Evolutionary conservation across 2,797 vertebrate genomes (phyloP).

Genomic region (Diplodus puntazzo): DNA sequence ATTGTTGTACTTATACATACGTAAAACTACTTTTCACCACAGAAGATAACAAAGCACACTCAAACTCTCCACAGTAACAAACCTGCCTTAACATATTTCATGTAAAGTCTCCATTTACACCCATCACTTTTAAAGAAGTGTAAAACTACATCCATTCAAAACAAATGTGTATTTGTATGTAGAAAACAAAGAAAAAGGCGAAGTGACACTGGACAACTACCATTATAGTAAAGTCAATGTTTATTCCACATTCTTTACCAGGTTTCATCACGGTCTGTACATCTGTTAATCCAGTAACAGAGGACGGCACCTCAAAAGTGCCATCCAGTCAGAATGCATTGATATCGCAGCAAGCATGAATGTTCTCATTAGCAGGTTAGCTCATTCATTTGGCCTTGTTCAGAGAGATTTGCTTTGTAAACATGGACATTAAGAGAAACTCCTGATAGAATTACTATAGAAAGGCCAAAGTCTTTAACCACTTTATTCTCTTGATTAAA

Average conservation of each 20-base stretch:
- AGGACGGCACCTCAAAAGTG: slow-evolving; percentile 65
- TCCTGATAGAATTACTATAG: slow-evolving; percentile 79
- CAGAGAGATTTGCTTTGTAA: slow-evolving; percentile 79
- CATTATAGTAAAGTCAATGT: slow-evolving; percentile 77
- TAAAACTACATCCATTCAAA: not conserved
- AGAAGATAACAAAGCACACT: not conserved
- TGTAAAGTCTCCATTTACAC: not conserved
- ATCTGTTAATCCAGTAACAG: slow-evolving; percentile 81
- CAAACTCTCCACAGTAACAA: not conserved
- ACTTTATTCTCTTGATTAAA: slow-evolving; percentile 63
- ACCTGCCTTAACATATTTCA: too few species aligned
- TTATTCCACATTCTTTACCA: slow-evolving; percentile 87
- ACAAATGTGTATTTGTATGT: not conserved
- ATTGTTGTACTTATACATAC: too few species aligned
- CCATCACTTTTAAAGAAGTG: not conserved
- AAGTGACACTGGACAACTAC: slow-evolving; percentile 23
- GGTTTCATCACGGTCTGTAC: slow-evolving; percentile 77
- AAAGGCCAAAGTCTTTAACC: slow-evolving; percentile 76
- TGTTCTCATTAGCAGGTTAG: slow-evolving; percentile 61
- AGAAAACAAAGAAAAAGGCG: slow-evolving; percentile 2
- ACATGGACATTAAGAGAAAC: slow-evolving; percentile 82
- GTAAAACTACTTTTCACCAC: not conserved
- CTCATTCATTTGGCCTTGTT: slow-evolving; percentile 83
- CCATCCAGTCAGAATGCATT: slow-evolving; percentile 65
- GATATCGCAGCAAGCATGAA: slow-evolving; percentile 65